Evolutionary conservation across 2,113 vertebrate species (phyloP).

Genomic region (Dolichotis patagonum): DNA sequence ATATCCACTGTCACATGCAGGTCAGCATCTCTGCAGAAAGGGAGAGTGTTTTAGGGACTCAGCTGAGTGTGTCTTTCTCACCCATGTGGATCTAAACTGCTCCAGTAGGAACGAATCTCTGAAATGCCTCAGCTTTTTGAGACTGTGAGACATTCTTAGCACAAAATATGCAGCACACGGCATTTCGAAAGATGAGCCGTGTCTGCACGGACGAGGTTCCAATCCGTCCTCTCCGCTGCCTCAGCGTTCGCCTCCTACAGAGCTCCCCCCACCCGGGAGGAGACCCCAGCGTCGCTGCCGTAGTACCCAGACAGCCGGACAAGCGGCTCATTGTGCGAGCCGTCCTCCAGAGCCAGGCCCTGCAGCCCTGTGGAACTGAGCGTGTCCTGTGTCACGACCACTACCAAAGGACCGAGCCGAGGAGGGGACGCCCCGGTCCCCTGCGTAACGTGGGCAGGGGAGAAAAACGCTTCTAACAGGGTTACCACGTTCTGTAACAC

Average conservation of each 20-base stretch:
- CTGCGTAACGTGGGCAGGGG: conserved; percentile 80
- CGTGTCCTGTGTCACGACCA: conserved; percentile 90
- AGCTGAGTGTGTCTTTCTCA: conserved; percentile 73
- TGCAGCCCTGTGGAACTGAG: conserved; percentile 86
- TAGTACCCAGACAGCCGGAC: conserved; percentile 81
- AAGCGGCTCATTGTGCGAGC: conserved; percentile 84
- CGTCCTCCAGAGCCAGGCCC: conserved; percentile 85
- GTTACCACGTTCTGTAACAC: conserved; percentile 87
- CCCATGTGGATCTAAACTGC: conserved; percentile 78
- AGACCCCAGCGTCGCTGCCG: conserved; percentile 89
- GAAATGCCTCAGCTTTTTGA: conserved; percentile 79
- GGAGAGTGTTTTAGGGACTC: conserved; percentile 54
- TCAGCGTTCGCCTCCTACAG: conserved; percentile 72
- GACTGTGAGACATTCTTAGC: conserved; percentile 82
- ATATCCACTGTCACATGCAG: neutral
- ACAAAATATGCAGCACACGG: conserved; percentile 83
- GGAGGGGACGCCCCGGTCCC: conserved; percentile 76
- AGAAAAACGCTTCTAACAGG: conserved; percentile 87
- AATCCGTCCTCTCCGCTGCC: conserved; percentile 73
- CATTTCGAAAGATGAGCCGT: conserved; percentile 79
- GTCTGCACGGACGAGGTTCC: conserved; percentile 83
- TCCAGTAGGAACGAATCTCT: conserved; percentile 82
- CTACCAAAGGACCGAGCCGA: conserved; percentile 93
- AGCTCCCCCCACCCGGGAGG: conserved; percentile 81
- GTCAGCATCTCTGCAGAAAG: neutral